Conservation (phyloP, 2,113 vertebrate genomes). For the Vombatus ursinus region DNA sequence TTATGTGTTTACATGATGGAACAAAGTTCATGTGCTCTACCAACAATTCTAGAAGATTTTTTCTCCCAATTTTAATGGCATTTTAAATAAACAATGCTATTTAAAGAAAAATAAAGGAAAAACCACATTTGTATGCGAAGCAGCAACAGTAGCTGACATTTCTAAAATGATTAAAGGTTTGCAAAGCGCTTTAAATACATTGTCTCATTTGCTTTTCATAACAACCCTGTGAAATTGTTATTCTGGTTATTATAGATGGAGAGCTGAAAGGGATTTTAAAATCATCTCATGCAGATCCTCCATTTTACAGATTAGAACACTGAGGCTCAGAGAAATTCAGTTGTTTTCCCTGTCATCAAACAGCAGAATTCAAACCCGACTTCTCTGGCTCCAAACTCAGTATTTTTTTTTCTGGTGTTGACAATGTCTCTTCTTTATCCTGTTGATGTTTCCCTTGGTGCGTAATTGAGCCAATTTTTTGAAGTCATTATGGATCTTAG, state of each 20-base stretch:
- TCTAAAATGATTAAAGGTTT: slow-evolving; percentile 28
- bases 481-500: neutral
- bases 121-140: slow-evolving; percentile 11
- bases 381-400: neutral
- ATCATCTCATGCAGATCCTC: neutral
- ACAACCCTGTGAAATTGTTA: neutral
- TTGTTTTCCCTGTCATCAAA: neutral
- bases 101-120: slow-evolving; percentile 39
- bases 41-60: slow-evolving; percentile 43
- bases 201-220: neutral
- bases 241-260: neutral
- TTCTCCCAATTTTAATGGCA: neutral
- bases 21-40: slow-evolving; percentile 45
- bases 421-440: neutral
- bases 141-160: slow-evolving; percentile 24
- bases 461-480: neutral
- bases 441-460: neutral
- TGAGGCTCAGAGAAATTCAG: neutral
- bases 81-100: slow-evolving; percentile 51
- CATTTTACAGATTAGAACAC: neutral
- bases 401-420: neutral
- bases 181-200: neutral
- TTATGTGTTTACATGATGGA: slow-evolving; percentile 55
- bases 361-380: neutral
- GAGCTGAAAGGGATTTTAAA: neutral